Conservation (phyloP, 2,113 vertebrate species). For the Catagonus wagneri region DNA sequence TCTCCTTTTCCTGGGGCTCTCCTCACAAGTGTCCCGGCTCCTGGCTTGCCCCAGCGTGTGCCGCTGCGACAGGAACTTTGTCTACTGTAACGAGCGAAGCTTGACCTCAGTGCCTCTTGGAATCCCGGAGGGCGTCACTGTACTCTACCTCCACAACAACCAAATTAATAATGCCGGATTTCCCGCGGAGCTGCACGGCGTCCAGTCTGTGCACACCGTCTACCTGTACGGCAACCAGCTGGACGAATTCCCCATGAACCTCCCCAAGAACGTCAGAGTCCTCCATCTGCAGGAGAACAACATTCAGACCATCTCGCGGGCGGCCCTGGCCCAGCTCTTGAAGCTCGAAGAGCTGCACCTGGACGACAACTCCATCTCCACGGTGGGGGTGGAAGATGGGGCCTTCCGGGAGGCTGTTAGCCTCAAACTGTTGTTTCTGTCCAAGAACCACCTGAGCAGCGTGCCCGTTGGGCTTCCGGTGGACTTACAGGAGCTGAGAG, state of each 20-base stretch:
- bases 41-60: slow-evolving; percentile 95
- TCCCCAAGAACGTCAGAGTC: slow-evolving; percentile 95
- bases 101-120: slow-evolving; percentile 99
- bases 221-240: slow-evolving; percentile 98
- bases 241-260: slow-evolving; percentile 98
- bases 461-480: slow-evolving; percentile 96
- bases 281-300: slow-evolving; percentile 99
- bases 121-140: slow-evolving; percentile 96
- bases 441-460: slow-evolving; percentile 98
- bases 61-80: slow-evolving; percentile 96
- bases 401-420: slow-evolving; percentile 96
- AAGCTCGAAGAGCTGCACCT: slow-evolving; percentile 97
- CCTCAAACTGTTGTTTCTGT: slow-evolving; percentile 97
- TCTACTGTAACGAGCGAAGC: slow-evolving; percentile 99
- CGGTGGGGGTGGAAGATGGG: slow-evolving; percentile 97
- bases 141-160: slow-evolving; percentile 99
- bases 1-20: slow-evolving; percentile 93
- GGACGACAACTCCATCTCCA: slow-evolving; percentile 99
- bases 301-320: slow-evolving; percentile 98
- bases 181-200: slow-evolving; percentile 95
- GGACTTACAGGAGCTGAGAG: slow-evolving; percentile 95
- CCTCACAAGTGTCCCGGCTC: slow-evolving; percentile 90
- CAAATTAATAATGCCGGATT: slow-evolving; percentile 99
- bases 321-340: slow-evolving; percentile 95
- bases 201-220: slow-evolving; percentile 96